phyloP scores from a whole-genome alignment of 2,888 invertebrate genomes.

The Drosophila gaucha region DNA sequence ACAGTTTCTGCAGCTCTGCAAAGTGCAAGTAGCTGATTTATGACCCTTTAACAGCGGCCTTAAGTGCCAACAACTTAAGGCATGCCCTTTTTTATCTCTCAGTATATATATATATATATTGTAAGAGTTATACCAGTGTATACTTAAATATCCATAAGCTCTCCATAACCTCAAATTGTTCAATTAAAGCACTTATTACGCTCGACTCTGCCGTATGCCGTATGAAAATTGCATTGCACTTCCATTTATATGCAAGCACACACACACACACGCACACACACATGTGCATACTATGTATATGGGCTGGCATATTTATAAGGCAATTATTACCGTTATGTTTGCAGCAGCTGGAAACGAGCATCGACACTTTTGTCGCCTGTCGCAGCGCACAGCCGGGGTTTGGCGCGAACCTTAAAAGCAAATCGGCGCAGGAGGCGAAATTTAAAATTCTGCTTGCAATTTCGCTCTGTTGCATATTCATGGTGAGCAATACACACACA shows the following conservation, averaged over 20 bases:
- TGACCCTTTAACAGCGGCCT: neutral
- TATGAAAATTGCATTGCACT: conserved; percentile 42
- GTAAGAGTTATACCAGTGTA: neutral
- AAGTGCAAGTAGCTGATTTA: conserved; percentile 1
- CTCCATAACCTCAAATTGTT: conserved; percentile 34
- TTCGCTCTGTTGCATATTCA: conserved; percentile 89
- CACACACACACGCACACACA: neutral
- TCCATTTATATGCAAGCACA: conserved; percentile 55
- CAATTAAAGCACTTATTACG: conserved; percentile 29
- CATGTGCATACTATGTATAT: conserved; percentile 12
- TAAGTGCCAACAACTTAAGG: conserved; percentile 10
- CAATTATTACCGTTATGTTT: conserved; percentile 48
- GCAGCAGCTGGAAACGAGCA: conserved; percentile 51
- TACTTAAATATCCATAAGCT: conserved; percentile 12
- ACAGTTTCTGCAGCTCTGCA: neutral
- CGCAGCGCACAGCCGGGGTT: conserved; percentile 81
- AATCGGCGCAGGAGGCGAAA: conserved; percentile 85
- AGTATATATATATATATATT: neutral
- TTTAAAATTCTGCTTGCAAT: conserved; percentile 88
- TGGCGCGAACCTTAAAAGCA: conserved; percentile 73
- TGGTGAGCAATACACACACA: conserved; percentile 86
- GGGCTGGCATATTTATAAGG: conserved; percentile 58
- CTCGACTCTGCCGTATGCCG: conserved; percentile 26
- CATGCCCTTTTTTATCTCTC: neutral
- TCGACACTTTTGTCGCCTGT: conserved; percentile 50